Evolutionary conservation across 2,113 vertebrate species (phyloP).

Genomic region (Oreotrochilus melanogaster): DNA sequence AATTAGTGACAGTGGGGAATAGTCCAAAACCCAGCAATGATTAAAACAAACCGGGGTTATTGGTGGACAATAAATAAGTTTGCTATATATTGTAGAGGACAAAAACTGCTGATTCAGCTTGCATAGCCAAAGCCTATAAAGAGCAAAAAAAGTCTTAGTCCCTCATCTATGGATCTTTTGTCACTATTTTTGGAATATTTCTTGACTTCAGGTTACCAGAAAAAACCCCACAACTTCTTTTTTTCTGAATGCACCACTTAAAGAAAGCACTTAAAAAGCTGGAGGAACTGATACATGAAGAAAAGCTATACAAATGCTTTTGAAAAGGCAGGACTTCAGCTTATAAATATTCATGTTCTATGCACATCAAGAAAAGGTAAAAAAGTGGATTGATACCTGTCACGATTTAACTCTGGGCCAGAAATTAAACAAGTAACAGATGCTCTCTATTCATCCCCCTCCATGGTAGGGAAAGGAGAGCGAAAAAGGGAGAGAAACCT

Average conservation of each 20-base stretch:
- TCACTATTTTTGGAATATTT: neutral
- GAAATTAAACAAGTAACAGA: too few relatives aligned
- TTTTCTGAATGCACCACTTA: neutral
- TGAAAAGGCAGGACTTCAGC: neutral
- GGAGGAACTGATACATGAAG: neutral
- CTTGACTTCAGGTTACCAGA: neutral
- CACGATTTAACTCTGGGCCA: too few relatives aligned
- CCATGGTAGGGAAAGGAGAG: too few relatives aligned
- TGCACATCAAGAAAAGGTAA: neutral
- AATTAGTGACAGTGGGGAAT: neutral
- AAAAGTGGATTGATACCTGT: neutral
- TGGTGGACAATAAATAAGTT: neutral
- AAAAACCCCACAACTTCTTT: neutral
- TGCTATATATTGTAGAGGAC: neutral
- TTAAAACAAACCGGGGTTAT: neutral
- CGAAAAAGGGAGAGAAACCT: too few relatives aligned
- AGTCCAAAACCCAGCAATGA: neutral
- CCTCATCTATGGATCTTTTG: neutral
- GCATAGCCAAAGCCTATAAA: neutral
- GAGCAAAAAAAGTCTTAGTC: neutral
- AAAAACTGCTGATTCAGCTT: neutral
- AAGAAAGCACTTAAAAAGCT: neutral
- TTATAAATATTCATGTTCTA: neutral
- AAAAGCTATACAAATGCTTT: neutral
- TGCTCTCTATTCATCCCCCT: too few relatives aligned